phyloP scores from a whole-genome alignment of 2,797 vertebrate species.

The Leptoclinus maculatus region DNA sequence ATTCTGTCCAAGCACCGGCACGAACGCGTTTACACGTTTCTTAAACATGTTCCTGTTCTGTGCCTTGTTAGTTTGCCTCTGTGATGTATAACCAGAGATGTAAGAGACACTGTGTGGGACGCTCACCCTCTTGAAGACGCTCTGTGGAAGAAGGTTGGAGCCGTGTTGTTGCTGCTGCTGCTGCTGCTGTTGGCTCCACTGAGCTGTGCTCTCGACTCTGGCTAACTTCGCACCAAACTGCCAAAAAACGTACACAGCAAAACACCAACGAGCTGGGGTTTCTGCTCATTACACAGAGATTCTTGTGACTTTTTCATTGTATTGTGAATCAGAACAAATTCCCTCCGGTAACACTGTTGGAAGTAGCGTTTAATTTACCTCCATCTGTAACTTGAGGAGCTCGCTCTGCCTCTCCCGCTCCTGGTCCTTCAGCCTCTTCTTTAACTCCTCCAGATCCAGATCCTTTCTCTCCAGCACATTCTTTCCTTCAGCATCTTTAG shows the following conservation, averaged over 20 bases:
- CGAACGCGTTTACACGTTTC: not conserved
- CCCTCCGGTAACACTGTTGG: not conserved
- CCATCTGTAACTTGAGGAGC: conserved; percentile 92
- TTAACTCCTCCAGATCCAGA: conserved; percentile 85
- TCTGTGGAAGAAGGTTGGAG: conserved; percentile 83
- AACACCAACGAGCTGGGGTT: not conserved
- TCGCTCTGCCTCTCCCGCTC: conserved; percentile 91
- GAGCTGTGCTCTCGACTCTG: conserved; percentile 84
- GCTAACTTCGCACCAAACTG: conserved; percentile 93
- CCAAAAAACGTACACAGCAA: conserved; percentile 61
- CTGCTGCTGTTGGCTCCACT: conserved; percentile 75
- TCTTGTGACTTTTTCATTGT: no score
- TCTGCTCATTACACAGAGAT: not conserved
- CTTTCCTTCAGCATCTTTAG: conserved; percentile 75
- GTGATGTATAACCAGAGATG: not conserved
- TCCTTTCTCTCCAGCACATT: conserved; percentile 83
- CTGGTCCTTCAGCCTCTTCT: conserved; percentile 85
- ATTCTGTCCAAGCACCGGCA: not conserved
- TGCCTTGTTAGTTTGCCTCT: not conserved
- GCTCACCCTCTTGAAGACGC: conserved; percentile 92
- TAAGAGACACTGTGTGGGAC: not conserved
- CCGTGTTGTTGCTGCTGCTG: conserved; percentile 61
- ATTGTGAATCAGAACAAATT: not conserved
- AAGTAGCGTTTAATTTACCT: conserved; percentile 80
- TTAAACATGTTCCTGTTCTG: not conserved